Percentiles rank a stretch among this genome's conserved stretches.
Conservation (phyloP, 2,113 vertebrate genomes). For the Mugil cephalus region DNA sequence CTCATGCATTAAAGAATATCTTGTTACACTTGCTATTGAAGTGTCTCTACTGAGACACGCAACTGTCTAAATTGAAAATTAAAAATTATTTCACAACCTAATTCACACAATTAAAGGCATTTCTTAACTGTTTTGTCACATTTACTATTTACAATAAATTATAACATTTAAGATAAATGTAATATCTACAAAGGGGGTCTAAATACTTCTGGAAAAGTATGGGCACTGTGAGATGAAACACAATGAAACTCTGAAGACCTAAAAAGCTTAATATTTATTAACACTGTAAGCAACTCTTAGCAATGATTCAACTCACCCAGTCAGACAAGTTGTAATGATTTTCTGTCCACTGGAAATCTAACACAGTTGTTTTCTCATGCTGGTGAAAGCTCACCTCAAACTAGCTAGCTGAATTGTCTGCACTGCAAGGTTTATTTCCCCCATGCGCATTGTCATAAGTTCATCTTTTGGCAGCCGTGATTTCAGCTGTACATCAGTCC, state of each 20-base stretch:
- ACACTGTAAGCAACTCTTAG: too few relatives aligned
- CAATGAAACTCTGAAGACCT: too few relatives aligned
- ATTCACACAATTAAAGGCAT: conserved; percentile 74
- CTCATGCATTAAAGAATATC: conserved; percentile 78
- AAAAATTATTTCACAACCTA: conserved; percentile 72
- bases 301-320: too few relatives aligned
- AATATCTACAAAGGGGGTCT: conserved; percentile 14
- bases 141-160: conserved; percentile 40
- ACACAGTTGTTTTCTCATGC: not conserved
- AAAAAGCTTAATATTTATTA: too few relatives aligned
- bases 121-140: conserved; percentile 52
- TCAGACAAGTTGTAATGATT: too few relatives aligned
- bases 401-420: conserved; percentile 17
- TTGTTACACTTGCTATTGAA: conserved; percentile 69
- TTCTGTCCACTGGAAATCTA: too few relatives aligned
- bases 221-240: too few relatives aligned
- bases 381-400: conserved; percentile 5
- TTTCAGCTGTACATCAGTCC: conserved; percentile 12
- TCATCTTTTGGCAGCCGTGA: conserved; percentile 29
- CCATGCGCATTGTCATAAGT: conserved; percentile 1
- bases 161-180: not conserved
- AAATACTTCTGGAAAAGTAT: too few relatives aligned
- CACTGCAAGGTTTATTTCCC: not conserved
- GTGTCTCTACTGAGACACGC: conserved; percentile 66
- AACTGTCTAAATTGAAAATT: conserved; percentile 75